A percentile compares a stretch with the other conserved stretches of the same genome.
phyloP scores from a whole-genome alignment of 1,140 invertebrate species.

The Macrosteles quadrilineatus region DNA sequence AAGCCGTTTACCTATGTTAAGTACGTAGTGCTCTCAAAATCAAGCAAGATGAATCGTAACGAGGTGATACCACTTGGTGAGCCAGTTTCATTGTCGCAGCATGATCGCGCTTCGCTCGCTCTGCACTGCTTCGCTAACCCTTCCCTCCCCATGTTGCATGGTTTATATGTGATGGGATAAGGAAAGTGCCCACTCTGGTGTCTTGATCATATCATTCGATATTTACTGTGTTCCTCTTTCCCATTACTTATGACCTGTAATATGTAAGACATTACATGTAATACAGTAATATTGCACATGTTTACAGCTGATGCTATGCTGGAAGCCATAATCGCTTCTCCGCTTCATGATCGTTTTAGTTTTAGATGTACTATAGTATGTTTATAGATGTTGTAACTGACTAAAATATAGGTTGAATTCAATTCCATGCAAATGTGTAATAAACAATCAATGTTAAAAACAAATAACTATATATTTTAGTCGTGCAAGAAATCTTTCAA shows the following conservation, averaged over 20 bases:
- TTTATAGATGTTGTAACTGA: too few species aligned
- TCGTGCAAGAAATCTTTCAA: too few species aligned
- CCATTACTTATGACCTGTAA: constrained; percentile 26
- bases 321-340: too few species aligned
- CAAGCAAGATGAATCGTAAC: not conserved
- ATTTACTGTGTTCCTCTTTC: constrained; percentile 1
- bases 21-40: not conserved
- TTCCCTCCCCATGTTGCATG: constrained; percentile 37
- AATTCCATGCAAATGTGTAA: too few species aligned
- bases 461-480: too few species aligned
- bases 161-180: constrained; percentile 63
- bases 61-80: constrained; percentile 18
- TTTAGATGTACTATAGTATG: too few species aligned
- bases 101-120: constrained; percentile 4
- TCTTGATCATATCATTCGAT: not conserved
- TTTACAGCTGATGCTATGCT: too few species aligned
- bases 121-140: not conserved
- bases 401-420: too few species aligned
- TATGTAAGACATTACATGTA: not conserved
- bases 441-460: too few species aligned
- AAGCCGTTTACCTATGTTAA: not conserved
- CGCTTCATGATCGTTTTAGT: too few species aligned
- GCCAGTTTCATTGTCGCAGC: constrained; percentile 2
- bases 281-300: too few species aligned
- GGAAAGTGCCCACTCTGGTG: constrained; percentile 58